These are phyloP conservation scores for Catocala nupta DNA, from an alignment of 2,888 invertebrate genomes.

Conservation along the genomic window DNA sequence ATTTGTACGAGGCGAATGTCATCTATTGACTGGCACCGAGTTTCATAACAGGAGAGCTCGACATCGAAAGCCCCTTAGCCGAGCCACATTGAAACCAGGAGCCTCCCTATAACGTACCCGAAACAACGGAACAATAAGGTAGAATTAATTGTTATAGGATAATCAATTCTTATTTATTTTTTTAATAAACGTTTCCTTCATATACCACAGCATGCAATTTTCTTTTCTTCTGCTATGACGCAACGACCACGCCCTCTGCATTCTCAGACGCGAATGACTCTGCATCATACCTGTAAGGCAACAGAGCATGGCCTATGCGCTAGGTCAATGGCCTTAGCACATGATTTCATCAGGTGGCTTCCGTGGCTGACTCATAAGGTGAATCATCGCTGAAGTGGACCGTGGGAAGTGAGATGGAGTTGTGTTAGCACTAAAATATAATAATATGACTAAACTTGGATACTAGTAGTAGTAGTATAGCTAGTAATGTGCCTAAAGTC, in stretches of 20 bases:
- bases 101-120: too few species aligned
- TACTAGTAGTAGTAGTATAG: too few species aligned
- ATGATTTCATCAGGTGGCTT: constrained; percentile 68
- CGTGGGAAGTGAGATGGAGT: constrained; percentile 14
- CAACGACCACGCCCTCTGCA: constrained; percentile 11
- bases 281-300: constrained; percentile 23
- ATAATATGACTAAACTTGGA: too few species aligned
- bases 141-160: too few species aligned
- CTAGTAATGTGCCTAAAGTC: too few species aligned
- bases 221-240: constrained; percentile 14
- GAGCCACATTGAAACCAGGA: too few species aligned
- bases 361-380: constrained; percentile 63
- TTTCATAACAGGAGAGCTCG: too few species aligned
- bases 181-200: not conserved
- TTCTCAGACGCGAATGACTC: constrained; percentile 17
- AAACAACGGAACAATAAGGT: too few species aligned
- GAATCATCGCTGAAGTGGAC: constrained; percentile 62
- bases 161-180: not conserved
- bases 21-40: too few species aligned
- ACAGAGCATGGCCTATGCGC: constrained; percentile 27
- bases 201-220: not conserved
- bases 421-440: constrained; percentile 12
- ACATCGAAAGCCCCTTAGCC: too few species aligned
- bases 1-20: too few species aligned
- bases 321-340: constrained; percentile 57